Evolutionary conservation across 2,113 vertebrate species (phyloP), one percentile per base, ranked within the genome.

Genomic region (human (Homo sapiens)): DNA sequence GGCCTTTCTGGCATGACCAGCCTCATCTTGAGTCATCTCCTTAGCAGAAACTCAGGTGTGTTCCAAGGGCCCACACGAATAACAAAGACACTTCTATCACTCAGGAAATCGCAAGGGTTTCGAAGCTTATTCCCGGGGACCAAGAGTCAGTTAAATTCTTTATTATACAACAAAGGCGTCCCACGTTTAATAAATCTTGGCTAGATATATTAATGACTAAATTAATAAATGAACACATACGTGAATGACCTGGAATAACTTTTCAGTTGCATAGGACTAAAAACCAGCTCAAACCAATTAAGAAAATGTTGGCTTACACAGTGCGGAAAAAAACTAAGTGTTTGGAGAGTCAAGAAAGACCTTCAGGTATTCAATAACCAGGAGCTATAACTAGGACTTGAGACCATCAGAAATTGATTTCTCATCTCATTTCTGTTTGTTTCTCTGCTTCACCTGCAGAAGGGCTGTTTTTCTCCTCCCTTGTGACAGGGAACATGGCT

Each of bases 181-280:
- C 93, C 64, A 16, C 38, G 17, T 66, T 82, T 43, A 70, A n/a
- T 84, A 70, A 90, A 66, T 66, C 35, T 88, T 88, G 59, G 48
- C 52, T 85, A 93, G 89, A 32, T 82, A 76, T 35, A 78, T 93
- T 64, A 90, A 16, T 91, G 85, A 66, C 32, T 50, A 88, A 78
- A 55, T 94, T 93, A 90, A 83, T 90, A 83, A 92, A 88, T 70
- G 72, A 83, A 93, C n/a, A 57, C 72, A 70, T 45, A 89, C 89
- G n/a, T 38, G 59, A 90, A 35, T 83, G 40, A 70, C 50, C 78
- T 93, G 43, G 12, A 82, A 79, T 82, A 82, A 32, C 7, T 84
- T 90, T 45, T 85, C 68, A 43, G 50, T 18, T 76, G 35, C 43
- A 43, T 88, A 43, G n/a, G 27, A 85, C 76, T 13, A 22, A 95